Evolutionary conservation across 2,113 vertebrate species (phyloP), one percentile per base, ranked within the genome.

Genomic region (Notiomystis cincta): DNA sequence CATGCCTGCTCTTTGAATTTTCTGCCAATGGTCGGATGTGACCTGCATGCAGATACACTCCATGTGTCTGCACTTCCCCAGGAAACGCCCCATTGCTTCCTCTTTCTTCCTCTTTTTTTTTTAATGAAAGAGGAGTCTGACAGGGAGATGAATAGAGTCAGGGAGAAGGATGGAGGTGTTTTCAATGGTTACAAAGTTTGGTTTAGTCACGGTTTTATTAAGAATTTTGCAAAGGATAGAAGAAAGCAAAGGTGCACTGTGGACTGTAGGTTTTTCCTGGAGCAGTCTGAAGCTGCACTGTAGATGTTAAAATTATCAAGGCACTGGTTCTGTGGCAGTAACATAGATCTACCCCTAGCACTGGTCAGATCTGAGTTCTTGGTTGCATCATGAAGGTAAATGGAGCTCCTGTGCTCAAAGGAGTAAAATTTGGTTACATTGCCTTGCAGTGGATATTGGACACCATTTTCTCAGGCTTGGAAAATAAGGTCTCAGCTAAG

Each of bases 1-100:
- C 93, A 1, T 42, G 38, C 65, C 77, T 97, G 80, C 95, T 97
- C 28, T 94, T 65, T 23, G 91, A 97, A 31, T 92, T 96, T 72
- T 94, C 95, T 30, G 16, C 57, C 0, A 12, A 88, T 4, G 19
- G 53, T 75, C 51, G 12, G 15, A 57, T 86, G 87, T 95, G 93
- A 96, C 40, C 50, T 19, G 27, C 77, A 66, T 66, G 64, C 62
- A 31, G 54, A 73, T 35, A 37, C 2, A 7, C 19, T 50, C n/a
- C 0, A 0, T 20, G 23, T 16, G 40, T n/a, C 77, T 79, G 45
- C 5, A 0, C 47, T 58, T 81, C 78, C 42, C 54, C 42, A 28
- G 70, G 51, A 47, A 87, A 56, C 37, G 50, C 22, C 6, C 45
- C 27, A 33, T 44, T 27, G 12, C 66, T 58, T 70, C 79, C n/a